Percentiles rank a stretch among this genome's conserved stretches.
phyloP scores from a whole-genome alignment of 1,140 invertebrate genomes.

The Drosophila bocqueti region DNA sequence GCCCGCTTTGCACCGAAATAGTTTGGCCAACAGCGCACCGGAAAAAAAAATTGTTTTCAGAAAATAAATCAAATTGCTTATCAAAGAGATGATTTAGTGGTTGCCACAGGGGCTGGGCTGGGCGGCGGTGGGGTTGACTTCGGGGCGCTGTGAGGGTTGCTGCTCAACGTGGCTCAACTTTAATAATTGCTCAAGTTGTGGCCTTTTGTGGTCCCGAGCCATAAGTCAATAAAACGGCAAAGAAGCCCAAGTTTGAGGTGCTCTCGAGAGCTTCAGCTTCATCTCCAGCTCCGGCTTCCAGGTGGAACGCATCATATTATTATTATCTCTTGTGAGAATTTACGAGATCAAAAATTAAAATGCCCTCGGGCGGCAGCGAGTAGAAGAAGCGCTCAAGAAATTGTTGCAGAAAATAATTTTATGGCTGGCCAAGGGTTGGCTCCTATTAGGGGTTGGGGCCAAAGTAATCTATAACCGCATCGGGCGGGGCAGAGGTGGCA shows the following conservation, averaged over 20 bases:
- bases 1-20: slow-evolving; percentile 51
- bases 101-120: slow-evolving; percentile 27
- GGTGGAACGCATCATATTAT: slow-evolving; percentile 79
- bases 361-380: slow-evolving; percentile 54
- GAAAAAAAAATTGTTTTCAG: slow-evolving; percentile 67
- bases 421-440: slow-evolving; percentile 74
- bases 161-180: slow-evolving; percentile 55
- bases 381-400: slow-evolving; percentile 64
- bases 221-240: slow-evolving; percentile 69
- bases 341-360: slow-evolving; percentile 85
- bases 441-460: slow-evolving; percentile 42
- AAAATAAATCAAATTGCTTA: slow-evolving; percentile 83
- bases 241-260: slow-evolving; percentile 29
- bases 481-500: slow-evolving; percentile 17
- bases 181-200: slow-evolving; percentile 81
- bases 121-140: slow-evolving; percentile 3
- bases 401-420: slow-evolving; percentile 81
- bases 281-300: slow-evolving; percentile 14
- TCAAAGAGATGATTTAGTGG: slow-evolving; percentile 82
- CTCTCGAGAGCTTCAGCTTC: background rate
- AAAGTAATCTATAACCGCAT: slow-evolving; percentile 77
- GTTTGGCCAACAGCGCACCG: slow-evolving; percentile 46
- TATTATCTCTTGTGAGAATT: slow-evolving; percentile 82
- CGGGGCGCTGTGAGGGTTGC: background rate
- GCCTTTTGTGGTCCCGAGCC: slow-evolving; percentile 73